A percentile compares a stretch with the other conserved stretches of the same genome.
phyloP scores from a whole-genome alignment of 2,113 vertebrate species.

The Equus quagga region DNA sequence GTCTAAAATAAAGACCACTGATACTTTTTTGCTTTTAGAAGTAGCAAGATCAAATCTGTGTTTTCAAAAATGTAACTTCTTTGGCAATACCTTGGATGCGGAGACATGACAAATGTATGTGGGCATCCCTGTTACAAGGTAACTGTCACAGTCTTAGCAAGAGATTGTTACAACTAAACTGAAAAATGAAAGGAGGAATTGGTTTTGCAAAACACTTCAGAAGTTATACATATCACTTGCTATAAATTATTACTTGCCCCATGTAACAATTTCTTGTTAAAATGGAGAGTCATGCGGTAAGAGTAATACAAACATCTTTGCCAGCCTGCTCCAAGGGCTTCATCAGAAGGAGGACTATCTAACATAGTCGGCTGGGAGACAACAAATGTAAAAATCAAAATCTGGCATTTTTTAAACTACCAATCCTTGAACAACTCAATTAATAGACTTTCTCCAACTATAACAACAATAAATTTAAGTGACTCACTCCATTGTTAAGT shows the following conservation, averaged over 20 bases:
- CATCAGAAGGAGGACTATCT: background rate
- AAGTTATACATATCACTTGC: background rate
- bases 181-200: background rate
- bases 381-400: background rate
- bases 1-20: background rate
- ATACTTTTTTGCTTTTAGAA: background rate
- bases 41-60: background rate
- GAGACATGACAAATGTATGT: background rate
- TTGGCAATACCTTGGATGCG: background rate
- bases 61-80: background rate
- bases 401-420: background rate
- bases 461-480: background rate
- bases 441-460: background rate
- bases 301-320: background rate
- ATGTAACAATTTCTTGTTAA: background rate
- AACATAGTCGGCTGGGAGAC: background rate
- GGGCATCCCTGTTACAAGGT: background rate
- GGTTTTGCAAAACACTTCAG: conserved; percentile 9
- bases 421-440: background rate
- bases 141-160: background rate
- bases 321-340: background rate
- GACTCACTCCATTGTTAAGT: background rate
- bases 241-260: background rate
- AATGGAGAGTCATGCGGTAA: background rate
- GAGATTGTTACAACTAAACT: background rate